phyloP scores from a whole-genome alignment of 2,113 vertebrate species.

The Procavia capensis region DNA sequence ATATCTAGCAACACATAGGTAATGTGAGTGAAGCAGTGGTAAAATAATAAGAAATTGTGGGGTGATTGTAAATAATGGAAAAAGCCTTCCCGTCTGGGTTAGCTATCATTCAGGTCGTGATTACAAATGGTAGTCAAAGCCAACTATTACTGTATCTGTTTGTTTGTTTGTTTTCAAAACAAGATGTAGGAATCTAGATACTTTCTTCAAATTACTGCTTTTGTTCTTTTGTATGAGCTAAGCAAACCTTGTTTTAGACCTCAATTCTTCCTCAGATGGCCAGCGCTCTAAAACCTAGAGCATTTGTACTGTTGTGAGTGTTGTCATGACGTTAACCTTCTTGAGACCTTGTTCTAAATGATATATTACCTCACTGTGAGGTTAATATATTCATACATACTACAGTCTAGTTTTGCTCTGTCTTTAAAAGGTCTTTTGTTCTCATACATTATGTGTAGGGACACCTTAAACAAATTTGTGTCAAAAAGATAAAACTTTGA shows the following conservation, averaged over 20 bases:
- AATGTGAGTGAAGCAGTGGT: background rate
- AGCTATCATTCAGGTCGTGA: background rate
- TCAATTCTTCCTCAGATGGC: background rate
- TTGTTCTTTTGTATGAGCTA: background rate
- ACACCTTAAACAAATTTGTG: background rate
- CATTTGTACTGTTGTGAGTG: background rate
- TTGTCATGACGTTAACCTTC: background rate
- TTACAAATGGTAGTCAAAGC: background rate
- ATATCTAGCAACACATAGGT: background rate
- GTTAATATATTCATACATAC: background rate
- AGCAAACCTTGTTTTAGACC: background rate
- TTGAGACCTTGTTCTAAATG: background rate
- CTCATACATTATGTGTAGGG: background rate
- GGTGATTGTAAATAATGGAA: background rate
- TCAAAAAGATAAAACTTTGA: background rate
- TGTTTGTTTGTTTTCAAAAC: background rate
- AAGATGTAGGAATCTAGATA: background rate
- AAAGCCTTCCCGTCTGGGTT: background rate
- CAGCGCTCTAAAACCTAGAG: background rate
- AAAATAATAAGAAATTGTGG: background rate
- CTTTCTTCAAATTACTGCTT: background rate
- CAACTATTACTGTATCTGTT: too few relatives aligned
- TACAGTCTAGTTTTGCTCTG: background rate
- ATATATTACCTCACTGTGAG: background rate
- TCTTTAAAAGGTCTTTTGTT: conserved; percentile 17